Base-by-base conservation (phyloP, 1,140 invertebrate genomes). In the Ceratina australensis region DNA sequence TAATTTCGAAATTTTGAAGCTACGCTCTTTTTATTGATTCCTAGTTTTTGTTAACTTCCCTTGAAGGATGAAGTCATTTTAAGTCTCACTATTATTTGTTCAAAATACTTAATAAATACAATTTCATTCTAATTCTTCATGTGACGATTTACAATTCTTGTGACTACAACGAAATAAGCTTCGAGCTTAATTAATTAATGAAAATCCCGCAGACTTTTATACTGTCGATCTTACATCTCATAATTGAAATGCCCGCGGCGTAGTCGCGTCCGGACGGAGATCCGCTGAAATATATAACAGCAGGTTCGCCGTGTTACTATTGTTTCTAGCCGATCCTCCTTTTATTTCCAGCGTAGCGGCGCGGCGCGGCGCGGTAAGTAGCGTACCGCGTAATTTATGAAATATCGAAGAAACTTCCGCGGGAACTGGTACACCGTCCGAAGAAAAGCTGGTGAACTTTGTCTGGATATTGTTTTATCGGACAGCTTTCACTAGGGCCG, bases 401-500 rank as follows among this genome's bases (percentile, higher is more conserved):
- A 18, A 16, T 26, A 49, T 3, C 16, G 24, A n/a, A 16, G 12
- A 24, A 60, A 66, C 5, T 63, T 73, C 13, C 42, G 10, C 15
- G 26, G 2, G 49, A 33, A 59, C 20, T 47, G 33, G 7, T 16
- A 3, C 28, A 20, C 5, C 15, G 52, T 47, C 33, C 4, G 20
- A 3, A 54, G 20, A 16, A 22, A 22, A 16, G 0, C 15, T 18
- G 60, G 22, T 49, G 28, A 78, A 72, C 60, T 80, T 71, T 52
- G 63, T 65, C 63, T 76, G 54, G 72, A 83, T 84, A 80, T 83
- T 80, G 61, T 77, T 83, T 80, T 72, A 71, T 82, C 69, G 80
- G 65, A 69, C 71, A 81, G 74, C 57, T 82, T 68, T 73, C 65
- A 52, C 60, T 49, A 18, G 33, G 33, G 10, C 33, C 33, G 65